Evolutionary conservation across 1,140 invertebrate genomes (phyloP).

Genomic region (Drosophila tsacasi): DNA sequence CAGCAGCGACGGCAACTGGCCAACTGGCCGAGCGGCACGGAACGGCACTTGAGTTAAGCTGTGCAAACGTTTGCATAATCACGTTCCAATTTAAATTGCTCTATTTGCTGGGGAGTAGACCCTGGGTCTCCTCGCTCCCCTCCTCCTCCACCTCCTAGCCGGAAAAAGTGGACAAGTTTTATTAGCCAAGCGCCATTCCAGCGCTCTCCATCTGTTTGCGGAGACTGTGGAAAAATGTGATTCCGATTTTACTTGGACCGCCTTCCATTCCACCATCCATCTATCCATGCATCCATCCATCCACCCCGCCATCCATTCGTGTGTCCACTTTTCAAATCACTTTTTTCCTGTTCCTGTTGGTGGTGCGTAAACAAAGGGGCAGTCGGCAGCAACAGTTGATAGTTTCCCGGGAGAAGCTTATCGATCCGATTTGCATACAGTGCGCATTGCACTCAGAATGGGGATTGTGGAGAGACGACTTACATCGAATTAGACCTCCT

Average conservation of each 20-base stretch:
- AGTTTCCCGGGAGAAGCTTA: slow-evolving; percentile 12
- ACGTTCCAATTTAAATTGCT: slow-evolving; percentile 84
- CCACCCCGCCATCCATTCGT: not conserved
- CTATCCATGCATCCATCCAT: not conserved
- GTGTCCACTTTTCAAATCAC: slow-evolving; percentile 40
- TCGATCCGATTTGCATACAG: slow-evolving; percentile 26
- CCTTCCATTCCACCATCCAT: slow-evolving; percentile 14
- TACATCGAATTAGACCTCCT: not conserved
- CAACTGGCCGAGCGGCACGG: slow-evolving; percentile 70
- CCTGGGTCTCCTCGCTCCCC: too few relatives aligned
- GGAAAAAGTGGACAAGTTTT: slow-evolving; percentile 74
- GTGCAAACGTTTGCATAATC: slow-evolving; percentile 83
- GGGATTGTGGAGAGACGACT: too few relatives aligned
- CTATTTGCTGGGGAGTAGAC: slow-evolving; percentile 61
- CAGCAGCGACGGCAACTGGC: slow-evolving; percentile 74
- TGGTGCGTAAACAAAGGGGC: slow-evolving; percentile 44
- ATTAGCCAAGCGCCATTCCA: slow-evolving; percentile 56
- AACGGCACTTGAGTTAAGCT: slow-evolving; percentile 80
- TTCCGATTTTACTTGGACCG: slow-evolving; percentile 45
- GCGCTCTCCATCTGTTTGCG: slow-evolving; percentile 48
- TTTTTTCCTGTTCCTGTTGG: slow-evolving; percentile 20
- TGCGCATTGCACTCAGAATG: not conserved
- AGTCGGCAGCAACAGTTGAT: slow-evolving; percentile 31
- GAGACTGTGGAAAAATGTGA: slow-evolving; percentile 60
- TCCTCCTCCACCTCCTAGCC: not conserved